Evolutionary conservation across 2,113 vertebrate species (phyloP).

Genomic region (Scatophagus argus): DNA sequence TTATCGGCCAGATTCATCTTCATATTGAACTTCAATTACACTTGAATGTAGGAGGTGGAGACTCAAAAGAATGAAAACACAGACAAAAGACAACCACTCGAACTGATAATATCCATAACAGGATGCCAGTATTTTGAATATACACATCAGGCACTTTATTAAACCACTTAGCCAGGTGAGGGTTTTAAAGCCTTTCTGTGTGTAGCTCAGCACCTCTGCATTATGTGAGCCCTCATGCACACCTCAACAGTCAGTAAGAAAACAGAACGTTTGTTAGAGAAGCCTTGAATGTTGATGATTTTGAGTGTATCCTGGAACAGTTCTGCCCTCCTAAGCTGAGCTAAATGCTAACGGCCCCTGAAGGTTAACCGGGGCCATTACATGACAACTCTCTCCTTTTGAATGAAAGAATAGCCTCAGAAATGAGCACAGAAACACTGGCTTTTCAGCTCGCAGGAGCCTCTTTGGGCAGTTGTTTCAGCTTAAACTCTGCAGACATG

Average conservation of each 20-base stretch:
- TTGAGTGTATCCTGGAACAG: constrained; percentile 30
- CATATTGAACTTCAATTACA: too few species aligned
- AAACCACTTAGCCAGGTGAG: background rate
- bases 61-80: too few species aligned
- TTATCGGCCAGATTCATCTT: too few species aligned
- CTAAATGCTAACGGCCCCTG: constrained; percentile 42
- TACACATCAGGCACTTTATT: background rate
- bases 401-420: constrained; percentile 39
- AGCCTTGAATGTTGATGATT: constrained; percentile 37
- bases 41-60: too few species aligned
- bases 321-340: constrained; percentile 26
- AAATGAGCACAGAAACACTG: constrained; percentile 30
- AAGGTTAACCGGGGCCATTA: constrained; percentile 43
- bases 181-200: background rate
- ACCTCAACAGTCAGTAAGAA: constrained; percentile 26
- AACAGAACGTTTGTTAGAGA: constrained; percentile 38
- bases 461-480: constrained; percentile 76
- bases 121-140: too few species aligned
- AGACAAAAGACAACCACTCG: too few species aligned
- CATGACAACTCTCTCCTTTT: constrained; percentile 30
- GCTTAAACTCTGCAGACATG: constrained; percentile 74
- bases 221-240: constrained; percentile 29
- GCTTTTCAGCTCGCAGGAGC: constrained; percentile 36
- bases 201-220: constrained; percentile 12
- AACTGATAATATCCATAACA: too few species aligned